These are phyloP conservation scores for Passer montanus DNA, from an alignment of 2,113 vertebrate genomes.

Conservation along the genomic window DNA sequence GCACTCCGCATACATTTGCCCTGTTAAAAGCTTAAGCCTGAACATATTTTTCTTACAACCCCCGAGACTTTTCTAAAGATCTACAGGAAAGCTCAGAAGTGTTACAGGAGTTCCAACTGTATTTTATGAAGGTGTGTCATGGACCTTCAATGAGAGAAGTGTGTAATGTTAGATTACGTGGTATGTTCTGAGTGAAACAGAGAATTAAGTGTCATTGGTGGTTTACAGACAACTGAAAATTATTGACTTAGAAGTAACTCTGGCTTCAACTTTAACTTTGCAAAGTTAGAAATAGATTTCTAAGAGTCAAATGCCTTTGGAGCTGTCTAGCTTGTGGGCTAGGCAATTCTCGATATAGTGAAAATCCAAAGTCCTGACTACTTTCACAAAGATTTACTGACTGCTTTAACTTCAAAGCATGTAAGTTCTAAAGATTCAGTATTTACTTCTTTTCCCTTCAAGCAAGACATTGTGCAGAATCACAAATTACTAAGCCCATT, in stretches of 20 bases:
- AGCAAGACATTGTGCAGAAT: not conserved
- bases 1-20: not conserved
- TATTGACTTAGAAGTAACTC: not conserved
- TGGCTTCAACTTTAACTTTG: not conserved
- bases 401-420: not conserved
- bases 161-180: not conserved
- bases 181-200: not conserved
- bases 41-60: not conserved
- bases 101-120: not conserved
- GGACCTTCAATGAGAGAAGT: not conserved
- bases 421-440: not conserved
- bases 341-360: not conserved
- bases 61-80: not conserved
- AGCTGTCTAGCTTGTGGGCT: not conserved
- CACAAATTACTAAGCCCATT: not conserved
- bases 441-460: not conserved
- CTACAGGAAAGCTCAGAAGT: not conserved
- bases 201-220: not conserved
- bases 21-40: not conserved
- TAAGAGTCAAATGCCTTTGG: not conserved
- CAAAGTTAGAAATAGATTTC: not conserved
- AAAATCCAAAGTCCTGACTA: not conserved
- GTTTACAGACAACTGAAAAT: not conserved
- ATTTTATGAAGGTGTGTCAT: not conserved
- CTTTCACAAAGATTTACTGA: not conserved